Base-by-base conservation (phyloP, 2,888 invertebrate genomes). In the Drosophila fungiperda region DNA sequence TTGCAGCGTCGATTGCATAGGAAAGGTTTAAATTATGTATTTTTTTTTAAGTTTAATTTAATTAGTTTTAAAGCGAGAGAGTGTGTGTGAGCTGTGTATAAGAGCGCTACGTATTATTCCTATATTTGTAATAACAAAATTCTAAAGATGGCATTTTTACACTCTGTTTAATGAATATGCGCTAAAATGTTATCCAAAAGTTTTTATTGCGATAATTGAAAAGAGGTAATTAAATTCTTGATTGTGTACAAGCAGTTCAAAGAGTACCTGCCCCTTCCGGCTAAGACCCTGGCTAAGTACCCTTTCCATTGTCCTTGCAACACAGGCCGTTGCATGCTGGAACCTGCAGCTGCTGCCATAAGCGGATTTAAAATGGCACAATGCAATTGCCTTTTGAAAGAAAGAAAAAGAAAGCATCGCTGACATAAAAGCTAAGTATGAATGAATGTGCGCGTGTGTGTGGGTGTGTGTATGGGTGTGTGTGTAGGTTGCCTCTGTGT, bases 321-420 rank as follows among this genome's bases (percentile, higher is more conserved):
- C 42, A 42, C 57, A 57, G 38, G 40, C 40, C 12, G 58, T 62
- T 49, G 72, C 53, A 17, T 26, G 63, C 48, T 9, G 36, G 59
- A 35, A 48, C 23, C n/a, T 48, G 40, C 52, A 57, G 50, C 50
- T 36, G 36, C 42, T 58, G 62, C 80, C 66, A 82, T 86, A 86
- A 86, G 90, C 85, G 83, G 85, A 86, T 86, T 90, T 88, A 59
- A 71, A 77, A 75, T 70, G 69, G 88, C 83, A 85, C 83, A 90
- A 88, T 88, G 88, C 86, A 85, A 79, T 85, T 75, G 70, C 72
- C 52, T 69, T 84, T 82, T 78, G 9, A 36, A 55, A 17, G 17
- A 35, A 53, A 17, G 65, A 58, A 32, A 75, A 87, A 63, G 58
- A 77, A 83, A 87, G 84, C 72, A 71, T 67, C 71, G 76, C 61